Evolutionary conservation across 1,140 invertebrate species (phyloP).

Genomic region (Aphidius ervi): DNA sequence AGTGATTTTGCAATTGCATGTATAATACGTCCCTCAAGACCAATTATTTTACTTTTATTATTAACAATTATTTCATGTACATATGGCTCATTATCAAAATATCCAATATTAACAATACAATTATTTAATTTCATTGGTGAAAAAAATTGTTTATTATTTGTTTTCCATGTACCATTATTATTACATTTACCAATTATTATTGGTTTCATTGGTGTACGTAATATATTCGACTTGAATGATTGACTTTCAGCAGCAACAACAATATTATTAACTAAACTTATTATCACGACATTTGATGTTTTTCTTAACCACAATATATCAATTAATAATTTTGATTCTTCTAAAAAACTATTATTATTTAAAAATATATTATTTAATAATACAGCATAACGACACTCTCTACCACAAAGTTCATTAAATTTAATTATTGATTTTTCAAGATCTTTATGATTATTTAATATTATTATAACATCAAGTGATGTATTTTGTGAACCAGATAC

Average conservation of each 20-base stretch:
- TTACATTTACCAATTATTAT: constrained; percentile 30
- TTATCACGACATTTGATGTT: constrained; percentile 28
- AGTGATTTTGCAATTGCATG: constrained; percentile 7
- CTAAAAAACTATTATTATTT: constrained; percentile 28
- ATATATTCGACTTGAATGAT: constrained; percentile 20
- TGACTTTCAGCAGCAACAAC: constrained; percentile 32
- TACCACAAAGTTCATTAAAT: constrained; percentile 29
- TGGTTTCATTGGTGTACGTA: constrained; percentile 23
- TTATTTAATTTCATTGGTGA: constrained; percentile 22
- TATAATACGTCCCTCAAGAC: constrained; percentile 27
- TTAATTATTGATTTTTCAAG: constrained; percentile 17
- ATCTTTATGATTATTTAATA: constrained; percentile 24
- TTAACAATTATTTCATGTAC: constrained; percentile 14
- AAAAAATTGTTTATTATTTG: constrained; percentile 11
- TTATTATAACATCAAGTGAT: constrained; percentile 26
- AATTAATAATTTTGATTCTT: constrained; percentile 18
- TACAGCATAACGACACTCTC: constrained; percentile 29
- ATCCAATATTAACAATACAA: constrained; percentile 28
- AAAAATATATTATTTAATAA: constrained; percentile 24
- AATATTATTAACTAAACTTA: constrained; percentile 26
- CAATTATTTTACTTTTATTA: not conserved
- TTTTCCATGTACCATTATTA: constrained; percentile 6
- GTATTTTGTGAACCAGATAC: not conserved
- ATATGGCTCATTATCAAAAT: constrained; percentile 34
- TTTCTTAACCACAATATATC: constrained; percentile 28